Evolutionary conservation across 1,140 invertebrate species (phyloP).

Genomic region (Tribolium castaneum): DNA sequence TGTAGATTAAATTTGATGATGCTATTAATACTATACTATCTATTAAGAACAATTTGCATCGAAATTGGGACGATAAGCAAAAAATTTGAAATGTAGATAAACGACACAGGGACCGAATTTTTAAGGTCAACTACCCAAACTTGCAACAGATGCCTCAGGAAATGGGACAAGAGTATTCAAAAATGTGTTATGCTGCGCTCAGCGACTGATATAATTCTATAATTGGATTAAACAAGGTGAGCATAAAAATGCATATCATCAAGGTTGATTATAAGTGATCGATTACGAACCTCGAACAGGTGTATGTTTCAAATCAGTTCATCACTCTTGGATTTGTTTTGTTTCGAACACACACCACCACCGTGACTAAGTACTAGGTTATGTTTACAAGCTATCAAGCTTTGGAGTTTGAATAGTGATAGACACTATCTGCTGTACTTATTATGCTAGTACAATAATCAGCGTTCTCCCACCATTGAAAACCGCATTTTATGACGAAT

Average conservation of each 20-base stretch:
- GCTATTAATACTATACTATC: background rate
- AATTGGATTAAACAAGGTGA: background rate
- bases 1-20: conserved; percentile 2
- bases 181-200: conserved; percentile 8
- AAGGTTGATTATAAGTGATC: conserved; percentile 5
- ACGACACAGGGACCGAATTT: background rate
- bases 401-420: background rate
- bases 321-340: background rate
- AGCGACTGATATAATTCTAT: background rate
- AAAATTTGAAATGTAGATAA: background rate
- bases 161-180: background rate
- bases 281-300: background rate
- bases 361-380: background rate
- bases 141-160: background rate
- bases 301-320: background rate
- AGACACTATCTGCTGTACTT: background rate
- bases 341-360: background rate
- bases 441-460: background rate
- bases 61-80: conserved; percentile 9
- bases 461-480: background rate
- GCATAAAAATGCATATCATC: background rate
- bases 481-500: no score
- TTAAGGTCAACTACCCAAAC: background rate
- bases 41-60: background rate
- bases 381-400: conserved; percentile 9